Evolutionary conservation across 2,797 vertebrate genomes (phyloP), one percentile per base, ranked within the genome.

Genomic region (Scolopax bukidnonensis): DNA sequence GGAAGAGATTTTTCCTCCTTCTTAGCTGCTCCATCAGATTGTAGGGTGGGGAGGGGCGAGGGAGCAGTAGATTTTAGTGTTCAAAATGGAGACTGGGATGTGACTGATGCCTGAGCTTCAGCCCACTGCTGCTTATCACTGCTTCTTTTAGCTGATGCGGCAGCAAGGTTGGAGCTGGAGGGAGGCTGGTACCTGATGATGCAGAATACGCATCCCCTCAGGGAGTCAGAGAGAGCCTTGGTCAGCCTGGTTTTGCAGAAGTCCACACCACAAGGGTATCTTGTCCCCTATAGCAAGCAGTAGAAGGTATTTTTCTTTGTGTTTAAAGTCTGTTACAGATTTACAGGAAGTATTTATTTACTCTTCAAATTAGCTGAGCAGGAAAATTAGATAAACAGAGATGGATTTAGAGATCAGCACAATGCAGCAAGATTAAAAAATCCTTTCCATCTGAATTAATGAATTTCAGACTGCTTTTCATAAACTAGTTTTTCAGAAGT

Each of bases 401-500:
- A 81, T 86, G 56, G 89, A 95, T 96, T 97, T 94, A 84, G 92
- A 93, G 80, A 93, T 95, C 90, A 90, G 87, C 76, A 91, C 91
- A 95, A 89, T 95, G 89, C 33, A 89, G 64, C 21, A 65, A 91
- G 87, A 92, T 95, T 81, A 89, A 85, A 94, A 96, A 93, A 74
- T 28, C 65, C 53, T 93, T 93, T 96, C 90, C 82, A 43, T 90
- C 63, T 88, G 79, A 84, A 82, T 96, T 97, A 93, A 95, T 96
- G 91, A 93, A 92, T 96, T 96, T 96, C 77, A 91, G 60, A 19
- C 94, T 98, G 97, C 97, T 97, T 96, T 98, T 97, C 97, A 96
- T 95, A 97, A 98, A 98, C 98, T 96, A 97, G 97, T 98, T 98
- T 99, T 98, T 95, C 79, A 82, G 84, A 95, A 96, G 86, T 96